Conservation (phyloP, 2,797 vertebrate genomes). For the Sebastes cheni region DNA sequence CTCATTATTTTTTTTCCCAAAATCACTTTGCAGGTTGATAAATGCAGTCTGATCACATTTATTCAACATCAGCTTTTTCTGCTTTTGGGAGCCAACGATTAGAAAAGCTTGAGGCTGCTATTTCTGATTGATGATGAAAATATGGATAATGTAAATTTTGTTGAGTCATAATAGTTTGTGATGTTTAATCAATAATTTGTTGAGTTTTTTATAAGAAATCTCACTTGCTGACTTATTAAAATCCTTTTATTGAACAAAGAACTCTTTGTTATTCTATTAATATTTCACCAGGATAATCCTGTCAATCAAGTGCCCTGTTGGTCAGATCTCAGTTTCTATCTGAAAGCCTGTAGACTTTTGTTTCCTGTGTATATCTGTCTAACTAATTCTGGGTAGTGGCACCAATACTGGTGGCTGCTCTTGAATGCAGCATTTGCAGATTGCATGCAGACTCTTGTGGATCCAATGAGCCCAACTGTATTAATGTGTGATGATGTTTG, state of each 20-base stretch:
- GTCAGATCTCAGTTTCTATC: not conserved
- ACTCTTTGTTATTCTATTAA: not conserved
- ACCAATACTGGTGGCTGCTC: not conserved
- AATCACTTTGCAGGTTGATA: not conserved
- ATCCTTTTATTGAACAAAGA: not conserved
- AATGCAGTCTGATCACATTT: slow-evolving; percentile 1
- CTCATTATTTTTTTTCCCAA: not conserved
- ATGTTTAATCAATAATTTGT: slow-evolving; percentile 19
- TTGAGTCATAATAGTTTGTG: slow-evolving; percentile 13
- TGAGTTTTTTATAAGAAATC: not conserved
- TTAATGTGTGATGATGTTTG: not conserved
- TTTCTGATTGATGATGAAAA: slow-evolving; percentile 32
- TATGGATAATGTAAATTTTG: not conserved
- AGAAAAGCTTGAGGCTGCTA: slow-evolving; percentile 17
- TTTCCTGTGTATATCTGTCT: not conserved
- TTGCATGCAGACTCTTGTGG: not conserved
- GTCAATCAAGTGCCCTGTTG: not conserved
- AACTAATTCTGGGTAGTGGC: not conserved
- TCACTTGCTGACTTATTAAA: not conserved
- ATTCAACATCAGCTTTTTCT: slow-evolving; percentile 6
- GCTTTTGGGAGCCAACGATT: slow-evolving; percentile 15
- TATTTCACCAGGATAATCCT: not conserved
- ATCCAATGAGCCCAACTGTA: not conserved
- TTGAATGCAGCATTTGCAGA: not conserved
- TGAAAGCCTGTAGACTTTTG: not conserved